A percentile compares a stretch with the other conserved stretches of the same genome.
Evolutionary conservation across 2,888 invertebrate species (phyloP).

Genomic region (Vannuccia rotundouncinata): DNA sequence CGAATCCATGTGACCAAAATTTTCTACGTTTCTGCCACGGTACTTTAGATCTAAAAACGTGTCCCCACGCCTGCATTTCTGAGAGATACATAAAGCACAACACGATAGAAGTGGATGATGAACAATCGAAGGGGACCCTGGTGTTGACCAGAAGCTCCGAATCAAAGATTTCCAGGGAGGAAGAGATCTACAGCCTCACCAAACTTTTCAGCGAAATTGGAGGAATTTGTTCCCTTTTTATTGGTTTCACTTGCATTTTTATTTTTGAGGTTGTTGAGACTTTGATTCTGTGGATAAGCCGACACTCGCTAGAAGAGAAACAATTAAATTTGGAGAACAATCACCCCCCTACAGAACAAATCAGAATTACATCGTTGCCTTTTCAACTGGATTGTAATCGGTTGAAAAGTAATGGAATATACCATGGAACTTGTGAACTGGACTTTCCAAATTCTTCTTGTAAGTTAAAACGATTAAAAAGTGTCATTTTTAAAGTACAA

Average conservation of each 20-base stretch:
- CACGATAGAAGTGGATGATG: neutral
- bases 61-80: neutral
- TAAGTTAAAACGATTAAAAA: too few relatives aligned
- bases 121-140: neutral
- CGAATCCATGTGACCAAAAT: slow-evolving; percentile 17
- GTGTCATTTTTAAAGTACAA: too few relatives aligned
- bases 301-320: too few relatives aligned
- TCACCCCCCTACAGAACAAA: too few relatives aligned
- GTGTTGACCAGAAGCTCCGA: neutral
- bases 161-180: slow-evolving; percentile 1
- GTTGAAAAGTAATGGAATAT: too few relatives aligned
- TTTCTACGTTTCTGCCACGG: neutral
- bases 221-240: slow-evolving; percentile 31
- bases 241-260: slow-evolving; percentile 33
- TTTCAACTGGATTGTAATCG: too few relatives aligned
- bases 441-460: too few relatives aligned
- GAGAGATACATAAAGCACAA: neutral
- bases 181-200: slow-evolving; percentile 25
- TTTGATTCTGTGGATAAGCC: slow-evolving; percentile 28
- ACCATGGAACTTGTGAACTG: too few relatives aligned
- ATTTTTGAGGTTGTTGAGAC: slow-evolving; percentile 30
- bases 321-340: too few relatives aligned
- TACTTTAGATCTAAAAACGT: neutral
- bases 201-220: slow-evolving; percentile 36
- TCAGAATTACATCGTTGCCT: too few relatives aligned